Evolutionary conservation across 1,140 invertebrate genomes (phyloP).

Genomic region (Drosophila sucinea): DNA sequence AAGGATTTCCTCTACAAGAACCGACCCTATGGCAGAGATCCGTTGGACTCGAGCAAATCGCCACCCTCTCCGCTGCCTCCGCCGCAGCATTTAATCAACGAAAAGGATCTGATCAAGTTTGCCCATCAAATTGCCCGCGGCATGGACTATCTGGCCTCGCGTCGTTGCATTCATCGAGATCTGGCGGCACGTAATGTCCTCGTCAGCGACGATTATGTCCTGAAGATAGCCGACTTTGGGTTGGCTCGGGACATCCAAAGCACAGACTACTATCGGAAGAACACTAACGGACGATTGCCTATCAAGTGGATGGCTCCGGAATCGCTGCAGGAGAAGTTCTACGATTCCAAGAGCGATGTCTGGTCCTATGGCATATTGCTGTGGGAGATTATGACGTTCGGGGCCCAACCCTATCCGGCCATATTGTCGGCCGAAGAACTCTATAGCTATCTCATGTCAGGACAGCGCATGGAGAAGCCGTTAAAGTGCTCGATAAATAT

Average conservation of each 20-base stretch:
- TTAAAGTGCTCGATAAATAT: constrained; percentile 95
- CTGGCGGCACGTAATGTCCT: constrained; percentile 98
- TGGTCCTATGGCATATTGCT: constrained; percentile 97
- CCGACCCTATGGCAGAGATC: constrained; percentile 85
- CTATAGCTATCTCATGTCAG: constrained; percentile 92
- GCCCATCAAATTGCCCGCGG: constrained; percentile 98
- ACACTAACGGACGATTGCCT: constrained; percentile 95
- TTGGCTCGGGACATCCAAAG: constrained; percentile 96
- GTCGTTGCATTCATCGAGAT: constrained; percentile 97
- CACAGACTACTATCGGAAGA: constrained; percentile 98
- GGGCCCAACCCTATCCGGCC: constrained; percentile 94
- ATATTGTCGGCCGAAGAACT: constrained; percentile 90
- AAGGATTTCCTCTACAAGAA: constrained; percentile 96
- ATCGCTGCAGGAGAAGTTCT: constrained; percentile 96
- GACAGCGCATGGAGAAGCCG: constrained; percentile 97
- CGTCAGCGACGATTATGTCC: constrained; percentile 94
- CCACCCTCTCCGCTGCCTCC: constrained; percentile 39
- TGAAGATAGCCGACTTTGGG: constrained; percentile 99
- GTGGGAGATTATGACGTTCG: constrained; percentile 98
- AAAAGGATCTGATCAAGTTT: constrained; percentile 97
- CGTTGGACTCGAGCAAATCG: constrained; percentile 83
- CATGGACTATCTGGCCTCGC: constrained; percentile 98
- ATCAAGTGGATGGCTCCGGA: constrained; percentile 99
- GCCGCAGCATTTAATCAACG: constrained; percentile 91
- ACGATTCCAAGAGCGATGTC: constrained; percentile 98